phyloP scores from a whole-genome alignment of 2,888 invertebrate genomes.

The Nemoura dubitans region DNA sequence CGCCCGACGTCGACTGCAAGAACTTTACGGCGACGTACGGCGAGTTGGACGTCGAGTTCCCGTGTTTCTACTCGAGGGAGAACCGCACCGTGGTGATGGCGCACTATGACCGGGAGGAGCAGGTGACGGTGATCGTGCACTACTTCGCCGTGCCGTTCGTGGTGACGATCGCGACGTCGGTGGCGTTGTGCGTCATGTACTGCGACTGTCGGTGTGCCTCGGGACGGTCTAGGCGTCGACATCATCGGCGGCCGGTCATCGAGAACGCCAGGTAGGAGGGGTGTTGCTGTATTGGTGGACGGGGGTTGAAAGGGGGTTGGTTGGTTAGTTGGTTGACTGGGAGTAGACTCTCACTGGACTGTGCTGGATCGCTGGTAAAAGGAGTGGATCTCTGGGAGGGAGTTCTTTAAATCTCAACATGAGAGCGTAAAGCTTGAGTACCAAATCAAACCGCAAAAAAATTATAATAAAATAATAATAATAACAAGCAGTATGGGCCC shows the following conservation, averaged over 20 bases:
- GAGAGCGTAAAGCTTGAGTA: too few species aligned
- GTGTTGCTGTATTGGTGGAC: too few species aligned
- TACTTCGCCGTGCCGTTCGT: constrained; percentile 86
- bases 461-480: too few species aligned
- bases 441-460: too few species aligned
- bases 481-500: too few species aligned
- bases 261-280: constrained; percentile 49
- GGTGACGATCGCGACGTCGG: constrained; percentile 83
- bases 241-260: constrained; percentile 43
- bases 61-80: constrained; percentile 70
- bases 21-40: constrained; percentile 79
- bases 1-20: constrained; percentile 78
- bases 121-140: constrained; percentile 82
- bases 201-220: constrained; percentile 81
- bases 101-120: constrained; percentile 83
- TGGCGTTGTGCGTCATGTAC: constrained; percentile 86
- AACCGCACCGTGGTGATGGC: constrained; percentile 85
- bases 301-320: too few species aligned
- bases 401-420: too few species aligned
- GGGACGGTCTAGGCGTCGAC: constrained; percentile 41
- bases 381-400: too few species aligned
- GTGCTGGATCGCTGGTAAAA: too few species aligned
- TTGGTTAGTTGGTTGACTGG: not conserved
- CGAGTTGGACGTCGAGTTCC: constrained; percentile 72
- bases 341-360: not conserved